Evolutionary conservation across 2,888 invertebrate genomes (phyloP).

Genomic region (Byasa hedistus): DNA sequence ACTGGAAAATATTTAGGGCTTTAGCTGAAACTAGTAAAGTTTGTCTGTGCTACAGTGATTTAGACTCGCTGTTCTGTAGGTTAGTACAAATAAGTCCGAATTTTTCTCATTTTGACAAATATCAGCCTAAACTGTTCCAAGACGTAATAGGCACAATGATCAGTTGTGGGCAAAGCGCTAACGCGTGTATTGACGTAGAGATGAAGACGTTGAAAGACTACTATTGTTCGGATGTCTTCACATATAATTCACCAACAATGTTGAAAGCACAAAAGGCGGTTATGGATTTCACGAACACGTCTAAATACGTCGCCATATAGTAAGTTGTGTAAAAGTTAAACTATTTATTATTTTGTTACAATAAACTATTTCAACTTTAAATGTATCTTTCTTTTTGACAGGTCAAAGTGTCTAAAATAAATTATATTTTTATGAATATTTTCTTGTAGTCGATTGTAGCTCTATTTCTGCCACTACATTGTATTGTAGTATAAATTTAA

Average conservation of each 20-base stretch:
- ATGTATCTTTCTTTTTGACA: no score
- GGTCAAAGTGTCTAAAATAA: no score
- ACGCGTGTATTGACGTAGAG: slow-evolving; percentile 44
- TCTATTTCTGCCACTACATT: no score
- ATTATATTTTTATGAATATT: no score
- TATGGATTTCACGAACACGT: slow-evolving; percentile 15
- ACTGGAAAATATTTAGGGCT: slow-evolving; percentile 95
- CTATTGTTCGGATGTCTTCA: slow-evolving; percentile 65
- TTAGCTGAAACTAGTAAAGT: slow-evolving; percentile 59
- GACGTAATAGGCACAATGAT: slow-evolving; percentile 42
- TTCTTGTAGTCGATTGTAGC: no score
- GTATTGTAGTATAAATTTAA: no score
- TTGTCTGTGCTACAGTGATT: slow-evolving; percentile 53
- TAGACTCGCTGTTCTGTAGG: slow-evolving; percentile 47
- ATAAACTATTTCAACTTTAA: background rate
- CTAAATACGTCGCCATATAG: slow-evolving; percentile 22
- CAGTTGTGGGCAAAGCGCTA: slow-evolving; percentile 4
- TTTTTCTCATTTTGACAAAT: slow-evolving; percentile 48
- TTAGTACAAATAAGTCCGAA: slow-evolving; percentile 65
- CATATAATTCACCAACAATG: slow-evolving; percentile 67
- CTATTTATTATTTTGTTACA: background rate
- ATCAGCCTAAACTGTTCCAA: slow-evolving; percentile 52
- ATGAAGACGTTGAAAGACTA: slow-evolving; percentile 58
- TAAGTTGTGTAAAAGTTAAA: background rate
- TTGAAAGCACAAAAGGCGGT: slow-evolving; percentile 56